Conservation (phyloP, 2,888 invertebrate genomes). For the Heliconius charithonia region DNA sequence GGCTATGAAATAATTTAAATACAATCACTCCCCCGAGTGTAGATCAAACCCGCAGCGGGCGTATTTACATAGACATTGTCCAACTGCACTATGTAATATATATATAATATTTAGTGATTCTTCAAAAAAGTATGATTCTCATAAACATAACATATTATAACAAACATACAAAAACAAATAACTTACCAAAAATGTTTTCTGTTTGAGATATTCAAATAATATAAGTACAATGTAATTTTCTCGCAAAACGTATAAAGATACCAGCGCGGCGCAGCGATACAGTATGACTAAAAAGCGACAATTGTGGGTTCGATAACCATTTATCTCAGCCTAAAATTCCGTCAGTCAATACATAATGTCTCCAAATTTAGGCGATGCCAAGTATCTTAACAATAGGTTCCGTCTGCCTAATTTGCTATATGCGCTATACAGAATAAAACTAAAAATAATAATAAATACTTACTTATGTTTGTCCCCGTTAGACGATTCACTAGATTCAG, state of each 20-base stretch:
- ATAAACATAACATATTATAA: too few relatives aligned
- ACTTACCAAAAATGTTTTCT: neutral
- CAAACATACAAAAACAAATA: too few relatives aligned
- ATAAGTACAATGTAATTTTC: neutral
- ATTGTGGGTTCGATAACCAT: neutral
- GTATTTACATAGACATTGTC: too few relatives aligned
- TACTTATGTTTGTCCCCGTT: slow-evolving; percentile 66
- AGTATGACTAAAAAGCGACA: neutral
- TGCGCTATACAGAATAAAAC: neutral
- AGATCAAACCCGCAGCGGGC: too few relatives aligned
- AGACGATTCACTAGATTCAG: slow-evolving; percentile 67
- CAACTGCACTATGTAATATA: too few relatives aligned
- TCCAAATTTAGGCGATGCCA: neutral
- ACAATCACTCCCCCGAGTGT: neutral
- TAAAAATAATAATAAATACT: slow-evolving; percentile 49
- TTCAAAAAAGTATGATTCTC: too few relatives aligned
- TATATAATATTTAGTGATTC: too few relatives aligned
- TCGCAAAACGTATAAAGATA: neutral
- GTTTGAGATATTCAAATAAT: neutral
- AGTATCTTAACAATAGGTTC: neutral
- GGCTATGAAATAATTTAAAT: neutral
- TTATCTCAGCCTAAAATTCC: neutral
- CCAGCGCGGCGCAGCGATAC: neutral
- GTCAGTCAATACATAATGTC: neutral
- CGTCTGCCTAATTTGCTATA: neutral